These are phyloP conservation scores for Mesorhabditis spiculigera DNA, from an alignment of 2,888 invertebrate genomes.

Conservation along the genomic window DNA sequence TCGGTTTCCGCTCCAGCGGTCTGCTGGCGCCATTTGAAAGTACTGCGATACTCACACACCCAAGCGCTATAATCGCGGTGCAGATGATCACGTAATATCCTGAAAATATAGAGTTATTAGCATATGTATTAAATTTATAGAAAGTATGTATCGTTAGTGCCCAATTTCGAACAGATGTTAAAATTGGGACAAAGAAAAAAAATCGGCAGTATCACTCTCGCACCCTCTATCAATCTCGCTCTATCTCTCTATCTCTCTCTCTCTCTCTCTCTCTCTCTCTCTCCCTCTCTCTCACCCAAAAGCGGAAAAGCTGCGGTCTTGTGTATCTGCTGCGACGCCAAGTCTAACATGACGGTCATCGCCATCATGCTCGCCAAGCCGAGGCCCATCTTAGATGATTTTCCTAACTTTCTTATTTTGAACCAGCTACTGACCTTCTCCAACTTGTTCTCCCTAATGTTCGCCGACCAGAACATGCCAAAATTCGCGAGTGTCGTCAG, in stretches of 20 bases:
- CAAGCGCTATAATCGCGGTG: neutral
- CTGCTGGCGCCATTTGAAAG: neutral
- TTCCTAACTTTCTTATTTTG: neutral
- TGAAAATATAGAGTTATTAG: neutral
- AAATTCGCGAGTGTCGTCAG: neutral
- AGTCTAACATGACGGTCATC: neutral
- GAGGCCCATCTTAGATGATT: neutral
- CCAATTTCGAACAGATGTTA: no score
- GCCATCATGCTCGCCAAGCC: conserved; percentile 6
- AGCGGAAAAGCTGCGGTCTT: neutral
- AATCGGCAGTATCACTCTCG: no score
- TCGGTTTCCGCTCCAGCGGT: no score
- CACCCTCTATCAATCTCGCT: no score
- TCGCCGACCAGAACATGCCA: neutral
- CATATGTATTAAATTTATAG: no score
- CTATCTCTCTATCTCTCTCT: no score
- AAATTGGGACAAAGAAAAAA: no score
- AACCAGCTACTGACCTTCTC: neutral
- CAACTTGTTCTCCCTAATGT: neutral
- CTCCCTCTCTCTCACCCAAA: neutral
- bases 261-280: neutral
- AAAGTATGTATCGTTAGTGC: no score
- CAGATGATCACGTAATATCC: conserved; percentile 2
- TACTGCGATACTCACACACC: neutral
- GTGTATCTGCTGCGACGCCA: conserved; percentile 3